phyloP scores from a whole-genome alignment of 2,113 vertebrate genomes.

The Argyrosomus japonicus region DNA sequence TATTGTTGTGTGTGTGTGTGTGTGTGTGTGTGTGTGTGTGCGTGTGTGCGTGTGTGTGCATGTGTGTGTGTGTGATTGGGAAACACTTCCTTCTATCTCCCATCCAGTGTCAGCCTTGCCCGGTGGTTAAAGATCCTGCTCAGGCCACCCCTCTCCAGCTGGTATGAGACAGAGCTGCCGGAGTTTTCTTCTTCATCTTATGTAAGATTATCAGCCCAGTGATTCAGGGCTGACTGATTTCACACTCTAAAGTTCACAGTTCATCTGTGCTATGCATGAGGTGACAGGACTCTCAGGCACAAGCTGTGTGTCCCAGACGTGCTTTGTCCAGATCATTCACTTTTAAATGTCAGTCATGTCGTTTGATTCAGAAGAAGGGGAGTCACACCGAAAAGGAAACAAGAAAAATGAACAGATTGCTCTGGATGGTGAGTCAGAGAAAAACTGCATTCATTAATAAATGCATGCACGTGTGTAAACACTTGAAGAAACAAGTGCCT shows the following conservation, averaged over 20 bases:
- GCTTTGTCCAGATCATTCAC: constrained; percentile 50
- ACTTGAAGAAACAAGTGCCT: constrained; percentile 26
- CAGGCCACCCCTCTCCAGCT: constrained; percentile 63
- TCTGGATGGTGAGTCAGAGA: constrained; percentile 42
- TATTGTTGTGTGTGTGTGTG: not conserved
- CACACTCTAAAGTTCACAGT: constrained; percentile 67
- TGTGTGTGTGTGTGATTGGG: not conserved
- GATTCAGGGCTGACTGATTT: constrained; percentile 78
- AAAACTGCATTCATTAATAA: constrained; percentile 60
- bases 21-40: not conserved
- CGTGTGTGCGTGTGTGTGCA: not conserved
- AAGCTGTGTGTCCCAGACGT: constrained; percentile 65
- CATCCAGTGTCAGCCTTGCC: not conserved
- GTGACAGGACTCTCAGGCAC: constrained; percentile 76
- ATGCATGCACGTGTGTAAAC: constrained; percentile 38
- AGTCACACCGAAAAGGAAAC: constrained; percentile 20
- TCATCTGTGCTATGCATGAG: constrained; percentile 74
- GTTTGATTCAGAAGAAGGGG: constrained; percentile 50
- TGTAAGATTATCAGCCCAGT: constrained; percentile 59
- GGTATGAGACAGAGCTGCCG: constrained; percentile 39
- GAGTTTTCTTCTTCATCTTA: constrained; percentile 46
- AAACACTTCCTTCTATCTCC: constrained; percentile 9
- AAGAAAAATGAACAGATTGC: constrained; percentile 46
- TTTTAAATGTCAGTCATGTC: constrained; percentile 69
- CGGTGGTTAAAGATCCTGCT: constrained; percentile 30